Conservation (phyloP, 2,888 invertebrate species). For the Theretra japonica region DNA sequence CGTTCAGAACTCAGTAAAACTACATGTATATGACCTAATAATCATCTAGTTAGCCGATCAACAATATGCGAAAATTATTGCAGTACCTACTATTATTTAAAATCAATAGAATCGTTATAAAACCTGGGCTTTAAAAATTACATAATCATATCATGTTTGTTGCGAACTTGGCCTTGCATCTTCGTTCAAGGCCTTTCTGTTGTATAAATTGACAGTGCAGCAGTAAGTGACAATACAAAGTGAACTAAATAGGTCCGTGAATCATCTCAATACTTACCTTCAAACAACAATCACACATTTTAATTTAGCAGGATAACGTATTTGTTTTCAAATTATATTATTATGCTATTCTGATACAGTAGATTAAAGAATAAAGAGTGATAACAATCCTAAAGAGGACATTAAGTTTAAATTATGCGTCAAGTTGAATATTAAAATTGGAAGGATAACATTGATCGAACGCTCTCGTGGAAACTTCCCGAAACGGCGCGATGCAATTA, state of each 20-base stretch:
- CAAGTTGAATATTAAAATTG: not conserved
- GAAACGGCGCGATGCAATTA: conserved; percentile 30
- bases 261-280: not conserved
- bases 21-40: too few relatives aligned
- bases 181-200: conserved; percentile 6
- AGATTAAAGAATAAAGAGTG: not conserved
- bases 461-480: conserved; percentile 37
- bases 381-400: not conserved
- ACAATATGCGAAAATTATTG: too few relatives aligned
- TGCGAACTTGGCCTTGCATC: conserved; percentile 20
- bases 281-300: not conserved
- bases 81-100: too few relatives aligned
- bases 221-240: not conserved
- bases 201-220: not conserved
- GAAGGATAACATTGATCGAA: conserved; percentile 4
- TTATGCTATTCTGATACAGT: too few relatives aligned
- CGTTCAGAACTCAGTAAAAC: too few relatives aligned
- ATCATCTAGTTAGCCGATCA: too few relatives aligned
- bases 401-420: not conserved
- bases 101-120: too few relatives aligned
- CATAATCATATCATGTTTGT: not conserved
- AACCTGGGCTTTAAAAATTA: not conserved
- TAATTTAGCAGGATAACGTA: not conserved
- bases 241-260: conserved; percentile 1
- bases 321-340: not conserved